Base-by-base conservation (phyloP, 2,888 invertebrate genomes). In the Eupithecia tripunctaria region DNA sequence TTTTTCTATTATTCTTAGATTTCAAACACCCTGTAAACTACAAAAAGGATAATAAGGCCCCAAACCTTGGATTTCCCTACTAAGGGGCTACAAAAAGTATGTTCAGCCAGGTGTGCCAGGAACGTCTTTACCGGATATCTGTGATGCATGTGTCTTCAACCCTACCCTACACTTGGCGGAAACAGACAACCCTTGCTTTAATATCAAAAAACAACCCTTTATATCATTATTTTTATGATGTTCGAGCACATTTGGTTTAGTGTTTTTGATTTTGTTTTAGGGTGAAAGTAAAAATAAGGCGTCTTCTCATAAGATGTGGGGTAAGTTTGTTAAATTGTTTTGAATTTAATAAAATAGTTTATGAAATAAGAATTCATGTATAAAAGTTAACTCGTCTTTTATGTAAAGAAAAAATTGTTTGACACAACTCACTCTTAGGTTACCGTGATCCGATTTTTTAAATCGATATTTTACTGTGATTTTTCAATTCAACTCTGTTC, bases 81-180 rank as follows among this genome's bases (percentile, higher is more conserved):
- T 89, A 89, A 90, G 92, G 90, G 80, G 81, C 82, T 91, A 89
- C 85, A 92, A 90, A 90, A 91, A 89, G 85, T 88, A 84, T 83
- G 86, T 86, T 86, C 84, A 85, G 84, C 94, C 94, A 94, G 94
- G 94, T 94, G 94, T 87, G 85, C 84, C 77, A 83, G 87, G 85
- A 87, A 83, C 88, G 88, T 86, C 90, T 91, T 56, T 92, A 87
- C 93, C 93, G 93, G 93, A 93, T 92, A 93, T 94, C 92, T 92
- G 91, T 88, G 90, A 86, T 88, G 89, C 91, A 91, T 91, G 89
- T 91, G 92, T 89, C 90, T 88, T 84, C 88, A 91, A 91, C 91
- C 90, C 90, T 91, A 89, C 86, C 90, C 90, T 90, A 89, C 86
- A 68, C 87, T 79, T 82, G 82, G 88, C 93, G 93, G 94, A 94